Conservation (phyloP, 2,113 vertebrate genomes). For the Pagrus major region DNA sequence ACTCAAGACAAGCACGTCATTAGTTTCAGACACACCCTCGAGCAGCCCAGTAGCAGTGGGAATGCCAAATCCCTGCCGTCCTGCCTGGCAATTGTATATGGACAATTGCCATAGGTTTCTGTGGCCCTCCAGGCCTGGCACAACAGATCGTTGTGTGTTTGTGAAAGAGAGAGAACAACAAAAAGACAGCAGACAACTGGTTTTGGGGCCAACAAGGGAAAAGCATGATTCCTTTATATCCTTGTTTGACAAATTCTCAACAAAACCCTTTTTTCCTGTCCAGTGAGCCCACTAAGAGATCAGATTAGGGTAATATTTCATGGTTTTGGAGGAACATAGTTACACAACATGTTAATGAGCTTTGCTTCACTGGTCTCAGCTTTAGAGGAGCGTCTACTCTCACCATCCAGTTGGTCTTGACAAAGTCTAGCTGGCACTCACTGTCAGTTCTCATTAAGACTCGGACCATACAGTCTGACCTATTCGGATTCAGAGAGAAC, state of each 20-base stretch:
- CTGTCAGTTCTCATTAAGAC: slow-evolving; percentile 24
- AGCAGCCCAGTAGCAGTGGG: too few relatives aligned
- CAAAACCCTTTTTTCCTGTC: slow-evolving; percentile 3
- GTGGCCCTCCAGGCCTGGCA: slow-evolving; percentile 30
- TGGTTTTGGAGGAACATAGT: slow-evolving; percentile 14
- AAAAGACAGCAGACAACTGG: neutral
- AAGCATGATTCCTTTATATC: slow-evolving; percentile 22
- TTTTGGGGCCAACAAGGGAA: slow-evolving; percentile 4
- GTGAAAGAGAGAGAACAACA: neutral
- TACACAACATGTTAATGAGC: slow-evolving; percentile 29
- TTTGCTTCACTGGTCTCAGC: slow-evolving; percentile 43
- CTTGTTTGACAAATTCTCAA: slow-evolving; percentile 3
- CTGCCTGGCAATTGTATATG: too few relatives aligned
- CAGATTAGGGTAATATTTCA: slow-evolving; percentile 8
- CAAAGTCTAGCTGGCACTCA: neutral
- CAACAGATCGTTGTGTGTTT: slow-evolving; percentile 3
- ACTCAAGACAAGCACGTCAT: too few relatives aligned
- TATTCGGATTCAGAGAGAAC: slow-evolving; percentile 1
- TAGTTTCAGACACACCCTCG: too few relatives aligned
- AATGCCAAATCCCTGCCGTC: too few relatives aligned
- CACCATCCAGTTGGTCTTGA: neutral
- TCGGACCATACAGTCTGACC: slow-evolving; percentile 17
- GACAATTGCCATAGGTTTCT: too few relatives aligned
- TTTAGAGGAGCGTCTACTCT: neutral
- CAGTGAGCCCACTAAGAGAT: slow-evolving; percentile 24